Evolutionary conservation across 1,140 invertebrate species (phyloP), one percentile per base, ranked within the genome.

Genomic region (Gyrodactylus bullatarudis): DNA sequence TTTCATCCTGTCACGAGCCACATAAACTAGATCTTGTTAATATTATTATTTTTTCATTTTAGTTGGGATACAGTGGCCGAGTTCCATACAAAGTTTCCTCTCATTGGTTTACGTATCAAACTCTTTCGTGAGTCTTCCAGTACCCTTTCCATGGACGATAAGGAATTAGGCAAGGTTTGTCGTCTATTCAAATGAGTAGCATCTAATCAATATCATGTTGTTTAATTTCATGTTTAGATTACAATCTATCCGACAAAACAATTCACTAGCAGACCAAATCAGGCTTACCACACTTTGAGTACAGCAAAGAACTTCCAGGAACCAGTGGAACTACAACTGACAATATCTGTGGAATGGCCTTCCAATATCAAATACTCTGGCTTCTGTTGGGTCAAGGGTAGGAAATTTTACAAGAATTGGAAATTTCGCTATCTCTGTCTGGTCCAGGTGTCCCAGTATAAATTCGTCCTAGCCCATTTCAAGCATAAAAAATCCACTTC

Each of bases 391-490:
- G 34, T 54, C 8, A 54, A 54, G 34, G 34, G 34, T 16, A 54
- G n/a, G n/a, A 54, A 8, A n/a, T 54, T 54, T 54, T 54, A 54
- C n/a, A 54, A 54, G n/a, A 54, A 54, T 8, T 54, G 34, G 34
- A 54, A 54, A n/a, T n/a, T 54, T 54, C 34, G 34, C 34, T 54
- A 16, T 54, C 34, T 54, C 34, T 54, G 34, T n/a, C 34, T 54
- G 8, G 34, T 54, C n/a, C 34, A 54, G 34, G 80, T 81, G n/a
- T 97, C 92, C 54, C 95, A 99, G 83, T 99, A 98, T 81, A 97
- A 93, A 34, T 99, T 99, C 84, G 94, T 93, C 24, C 91, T 99
- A 86, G 98, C 95, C 82, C 95, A 89, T 78, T 99, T 96, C 80
- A 89, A 95, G 79, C 92, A 98, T 79, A 98, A 96, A 82, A 97